Base-by-base conservation (phyloP, 2,888 invertebrate genomes). In the Neocrepidodera transversa region DNA sequence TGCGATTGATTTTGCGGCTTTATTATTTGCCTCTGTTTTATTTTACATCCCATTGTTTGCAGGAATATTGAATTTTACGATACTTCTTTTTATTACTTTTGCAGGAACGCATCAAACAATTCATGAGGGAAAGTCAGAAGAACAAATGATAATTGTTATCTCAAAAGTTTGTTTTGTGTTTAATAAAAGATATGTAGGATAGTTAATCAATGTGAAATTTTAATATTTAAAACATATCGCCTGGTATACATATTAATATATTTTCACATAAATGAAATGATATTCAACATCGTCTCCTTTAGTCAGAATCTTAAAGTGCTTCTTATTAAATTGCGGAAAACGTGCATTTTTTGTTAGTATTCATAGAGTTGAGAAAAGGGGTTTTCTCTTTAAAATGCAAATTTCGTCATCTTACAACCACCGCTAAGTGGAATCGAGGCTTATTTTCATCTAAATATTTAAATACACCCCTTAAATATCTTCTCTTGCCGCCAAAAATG, bases 1-100 rank as follows among this genome's bases (percentile, higher is more conserved):
- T 66, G 68, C 73, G 71, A 74, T 74, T 74, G 74, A 74, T 73
- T 72, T 68, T 64, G 71, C 66, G 72, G 72, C 67, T 68, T 69
- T 69, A 68, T 67, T 73, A 73, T 73, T 73, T 72, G 68, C 68
- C 58, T 66, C 63, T 54, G 70, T 71, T 74, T 71, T 71, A 71
- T 72, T 71, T 68, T 68, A 67, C 68, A 68, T 69, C 68, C 65
- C 66, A 70, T 71, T 70, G 71, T 70, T 62, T 48, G 59, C 36
- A 65, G 65, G 65, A 55, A 68, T 69, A 69, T 68, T 66, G 64
- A 64, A 70, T 68, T 70, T 65, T 65, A 61, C 50, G 57, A 62
- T 67, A 55, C 65, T 65, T 66, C 64, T 66, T 64, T 64, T 64
- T 64, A 65, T 63, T 62, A 62, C 65, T 62, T 65, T 59, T 62